phyloP scores from a whole-genome alignment of 2,113 vertebrate species.

The Corythornis madagascariensis region DNA sequence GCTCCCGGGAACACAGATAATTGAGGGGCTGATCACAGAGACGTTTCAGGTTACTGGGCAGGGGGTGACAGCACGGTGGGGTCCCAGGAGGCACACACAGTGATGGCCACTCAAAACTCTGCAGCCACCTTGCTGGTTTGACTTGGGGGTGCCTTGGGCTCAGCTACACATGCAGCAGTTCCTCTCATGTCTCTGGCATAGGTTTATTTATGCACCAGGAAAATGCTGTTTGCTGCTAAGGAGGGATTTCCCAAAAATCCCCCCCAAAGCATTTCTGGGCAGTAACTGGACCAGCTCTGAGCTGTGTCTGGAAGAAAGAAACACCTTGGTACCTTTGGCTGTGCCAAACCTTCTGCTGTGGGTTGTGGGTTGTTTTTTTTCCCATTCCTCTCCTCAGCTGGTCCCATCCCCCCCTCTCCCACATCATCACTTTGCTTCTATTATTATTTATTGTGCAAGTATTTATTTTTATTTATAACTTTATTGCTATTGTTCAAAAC shows the following conservation, averaged over 20 bases:
- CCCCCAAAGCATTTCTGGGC: not conserved
- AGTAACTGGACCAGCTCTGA: not conserved
- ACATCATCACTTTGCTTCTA: fast-evolving
- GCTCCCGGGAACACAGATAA: fast-evolving
- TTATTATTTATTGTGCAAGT: not conserved
- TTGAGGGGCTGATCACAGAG: fast-evolving
- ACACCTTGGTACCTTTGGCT: fast-evolving
- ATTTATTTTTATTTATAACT: not conserved
- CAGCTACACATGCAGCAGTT: fast-evolving
- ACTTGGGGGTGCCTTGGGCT: fast-evolving
- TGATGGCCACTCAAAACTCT: fast-evolving
- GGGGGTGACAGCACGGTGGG: fast-evolving
- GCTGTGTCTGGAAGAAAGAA: not conserved
- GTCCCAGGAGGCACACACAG: fast-evolving
- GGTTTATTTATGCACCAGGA: fast-evolving
- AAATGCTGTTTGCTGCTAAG: fast-evolving
- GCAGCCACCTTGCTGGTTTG: fast-evolving
- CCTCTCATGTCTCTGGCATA: fast-evolving
- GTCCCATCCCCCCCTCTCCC: fast-evolving
- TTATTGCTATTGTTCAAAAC: not conserved
- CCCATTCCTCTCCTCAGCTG: too few species aligned
- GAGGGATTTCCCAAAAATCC: not conserved
- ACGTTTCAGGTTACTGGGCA: fast-evolving
- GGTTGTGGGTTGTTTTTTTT: not conserved
- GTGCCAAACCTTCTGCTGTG: fast-evolving